Percentiles rank a stretch among this genome's conserved stretches.
phyloP scores from a whole-genome alignment of 2,113 vertebrate genomes.

The Halcyon senegalensis region DNA sequence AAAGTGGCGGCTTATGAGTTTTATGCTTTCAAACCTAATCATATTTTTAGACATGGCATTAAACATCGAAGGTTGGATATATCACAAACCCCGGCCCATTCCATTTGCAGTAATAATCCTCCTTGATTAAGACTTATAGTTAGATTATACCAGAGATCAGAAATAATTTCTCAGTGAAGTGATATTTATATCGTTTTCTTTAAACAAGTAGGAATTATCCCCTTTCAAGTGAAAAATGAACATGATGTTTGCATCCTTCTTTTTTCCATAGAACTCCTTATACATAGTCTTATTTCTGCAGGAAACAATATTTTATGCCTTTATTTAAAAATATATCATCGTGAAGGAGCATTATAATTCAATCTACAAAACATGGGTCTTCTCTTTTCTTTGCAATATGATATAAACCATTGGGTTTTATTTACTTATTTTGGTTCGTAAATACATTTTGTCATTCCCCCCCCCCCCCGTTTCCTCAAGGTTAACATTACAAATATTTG shows the following conservation, averaged over 20 bases:
- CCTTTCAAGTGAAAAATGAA: background rate
- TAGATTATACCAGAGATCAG: constrained; percentile 2
- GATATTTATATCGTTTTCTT: background rate
- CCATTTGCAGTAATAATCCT: constrained; percentile 24
- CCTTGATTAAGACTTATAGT: constrained; percentile 16
- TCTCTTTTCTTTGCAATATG: background rate
- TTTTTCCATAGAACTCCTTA: background rate
- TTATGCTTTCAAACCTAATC: background rate
- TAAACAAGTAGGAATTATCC: background rate
- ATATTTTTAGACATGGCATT: constrained; percentile 10
- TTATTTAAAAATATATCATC: background rate
- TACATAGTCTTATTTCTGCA: background rate
- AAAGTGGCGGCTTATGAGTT: background rate
- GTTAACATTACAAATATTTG: background rate
- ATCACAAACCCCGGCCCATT: background rate
- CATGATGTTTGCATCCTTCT: background rate
- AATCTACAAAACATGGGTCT: background rate
- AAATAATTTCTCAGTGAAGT: background rate
- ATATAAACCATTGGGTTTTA: background rate
- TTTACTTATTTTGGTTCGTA: background rate
- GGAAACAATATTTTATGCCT: background rate
- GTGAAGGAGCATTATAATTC: background rate
- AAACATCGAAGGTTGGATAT: background rate
- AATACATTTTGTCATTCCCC: background rate
- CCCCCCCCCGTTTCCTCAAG: background rate